Evolutionary conservation across 1,140 invertebrate genomes (phyloP), one percentile per base, ranked within the genome.

Genomic region (Potamilus streckersoni): DNA sequence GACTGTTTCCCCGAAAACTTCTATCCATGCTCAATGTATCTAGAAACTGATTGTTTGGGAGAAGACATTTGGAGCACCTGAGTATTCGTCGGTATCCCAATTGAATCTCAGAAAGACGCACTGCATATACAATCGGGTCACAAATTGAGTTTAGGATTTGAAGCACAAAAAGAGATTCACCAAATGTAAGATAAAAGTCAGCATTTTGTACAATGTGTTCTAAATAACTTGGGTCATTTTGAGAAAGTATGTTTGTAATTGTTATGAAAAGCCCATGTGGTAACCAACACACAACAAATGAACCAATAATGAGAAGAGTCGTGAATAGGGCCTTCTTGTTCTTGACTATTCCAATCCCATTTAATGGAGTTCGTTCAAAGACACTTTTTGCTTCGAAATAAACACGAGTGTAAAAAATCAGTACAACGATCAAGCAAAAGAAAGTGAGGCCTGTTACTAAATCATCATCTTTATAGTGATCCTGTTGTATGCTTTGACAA

Each of bases 101-200:
- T 74, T 80, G 76, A 23, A 86, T 79, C 76, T 94, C 93, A 17
- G 90, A 89, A 91, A 94, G 93, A 62, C 93, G 85, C 8, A 92
- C 91, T 4, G 93, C 92, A 82, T 94, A 94, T 62, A 94, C 94
- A 64, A 94, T 92, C 0, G 93, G 93, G 86, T 94, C 93, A 19
- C 92, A 89, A 16, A 93, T 80, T 17, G 93, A 92, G 82, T 94
- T 94, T n/a, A 93, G 82, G 17, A 94, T 91, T 17, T 94, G 85
- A 14, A 94, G 72, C 13, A 79, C 73, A 67, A 80, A 77, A 11
- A 88, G 72, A 60, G 85, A 80, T 31, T 76, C 65, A 68, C 83
- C 78, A 20, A 73, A 70, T 38, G 73, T 62, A 31, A 76, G 20
- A 64, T 79, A 67, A n/a, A 31, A 70, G 20, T 61, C 13, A 17